These are phyloP conservation scores for Phainopepla nitens DNA, from an alignment of 2,113 vertebrate genomes.

Conservation along the genomic window DNA sequence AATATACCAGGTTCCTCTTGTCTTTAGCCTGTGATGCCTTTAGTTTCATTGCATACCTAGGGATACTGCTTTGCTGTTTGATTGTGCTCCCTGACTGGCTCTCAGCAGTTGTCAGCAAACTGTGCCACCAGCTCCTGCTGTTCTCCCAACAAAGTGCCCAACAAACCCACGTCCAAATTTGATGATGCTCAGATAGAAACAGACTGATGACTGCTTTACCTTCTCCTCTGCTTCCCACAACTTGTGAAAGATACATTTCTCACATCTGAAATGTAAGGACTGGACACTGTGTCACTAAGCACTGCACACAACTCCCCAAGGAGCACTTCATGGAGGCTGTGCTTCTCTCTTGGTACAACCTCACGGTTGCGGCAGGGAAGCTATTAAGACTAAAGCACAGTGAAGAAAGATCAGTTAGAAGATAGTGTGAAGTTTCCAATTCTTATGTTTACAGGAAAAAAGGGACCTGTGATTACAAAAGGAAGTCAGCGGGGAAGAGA, in stretches of 20 bases:
- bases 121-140: not conserved
- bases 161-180: rapidly evolving
- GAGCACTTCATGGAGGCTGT: not conserved
- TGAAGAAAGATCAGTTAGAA: not conserved
- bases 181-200: not conserved
- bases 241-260: not conserved
- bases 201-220: not conserved
- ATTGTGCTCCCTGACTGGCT: not conserved
- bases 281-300: not conserved
- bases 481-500: not conserved
- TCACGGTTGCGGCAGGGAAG: not conserved
- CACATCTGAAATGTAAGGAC: not conserved
- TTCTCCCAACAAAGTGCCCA: rapidly evolving
- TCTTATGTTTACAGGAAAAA: not conserved
- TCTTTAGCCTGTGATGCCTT: not conserved
- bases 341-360: not conserved
- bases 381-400: not conserved
- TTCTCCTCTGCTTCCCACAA: not conserved
- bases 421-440: not conserved
- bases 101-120: not conserved
- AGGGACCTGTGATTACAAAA: not conserved
- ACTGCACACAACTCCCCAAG: too few species aligned
- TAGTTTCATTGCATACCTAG: rapidly evolving
- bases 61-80: not conserved
- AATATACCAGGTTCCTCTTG: not conserved